phyloP scores from a whole-genome alignment of 1,140 invertebrate species.

The Eueides isabella region DNA sequence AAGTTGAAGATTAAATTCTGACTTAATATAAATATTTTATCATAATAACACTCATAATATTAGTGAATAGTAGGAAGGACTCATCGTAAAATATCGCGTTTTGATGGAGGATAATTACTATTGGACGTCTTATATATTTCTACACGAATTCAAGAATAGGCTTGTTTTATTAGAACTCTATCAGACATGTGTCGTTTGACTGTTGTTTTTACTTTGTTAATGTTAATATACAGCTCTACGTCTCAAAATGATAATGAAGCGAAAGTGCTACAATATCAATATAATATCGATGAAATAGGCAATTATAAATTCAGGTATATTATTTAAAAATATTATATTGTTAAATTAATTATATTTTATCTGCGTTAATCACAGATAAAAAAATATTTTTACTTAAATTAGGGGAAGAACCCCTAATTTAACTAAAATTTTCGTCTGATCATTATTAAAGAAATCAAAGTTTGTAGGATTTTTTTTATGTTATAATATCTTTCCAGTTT shows the following conservation, averaged over 20 bases:
- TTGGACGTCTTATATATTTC: neutral
- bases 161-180: constrained; percentile 13
- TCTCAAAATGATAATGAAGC: constrained; percentile 29
- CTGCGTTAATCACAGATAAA: no score
- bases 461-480: neutral
- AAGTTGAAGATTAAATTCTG: no score
- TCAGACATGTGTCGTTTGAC: constrained; percentile 10
- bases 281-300: constrained; percentile 45
- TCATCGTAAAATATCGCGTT: neutral
- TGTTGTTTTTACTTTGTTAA: constrained; percentile 17
- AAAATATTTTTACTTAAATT: neutral
- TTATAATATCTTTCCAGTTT: constrained; percentile 30
- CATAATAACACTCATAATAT: no score
- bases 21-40: no score
- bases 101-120: neutral
- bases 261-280: constrained; percentile 42
- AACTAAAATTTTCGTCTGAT: no score
- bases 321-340: neutral
- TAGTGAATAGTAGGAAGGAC: no score
- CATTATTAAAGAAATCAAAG: no score
- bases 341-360: no score
- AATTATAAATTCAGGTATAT: constrained; percentile 52
- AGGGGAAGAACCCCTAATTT: no score
- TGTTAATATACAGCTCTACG: neutral
- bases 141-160: neutral